phyloP scores from a whole-genome alignment of 2,888 invertebrate species.

The Trypoxylon attenuatum region DNA sequence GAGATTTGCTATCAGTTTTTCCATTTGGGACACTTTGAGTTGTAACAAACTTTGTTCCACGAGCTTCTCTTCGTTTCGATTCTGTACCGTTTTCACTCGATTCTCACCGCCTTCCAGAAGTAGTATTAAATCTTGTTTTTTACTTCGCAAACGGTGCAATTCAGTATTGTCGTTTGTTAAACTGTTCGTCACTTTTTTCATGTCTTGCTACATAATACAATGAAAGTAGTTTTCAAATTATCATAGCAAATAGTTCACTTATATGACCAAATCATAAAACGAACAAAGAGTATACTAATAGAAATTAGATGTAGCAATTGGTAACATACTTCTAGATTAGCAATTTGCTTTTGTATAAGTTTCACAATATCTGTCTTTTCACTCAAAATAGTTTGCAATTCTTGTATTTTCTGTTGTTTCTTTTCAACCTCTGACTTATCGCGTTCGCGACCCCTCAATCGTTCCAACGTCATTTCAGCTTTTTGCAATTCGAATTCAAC shows the following conservation, averaged over 20 bases:
- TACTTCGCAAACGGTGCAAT: conserved; percentile 73
- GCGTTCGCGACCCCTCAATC: conserved; percentile 55
- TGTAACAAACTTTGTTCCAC: conserved; percentile 82
- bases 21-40: conserved; percentile 81
- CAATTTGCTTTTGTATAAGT: conserved; percentile 76
- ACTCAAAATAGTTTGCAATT: conserved; percentile 73
- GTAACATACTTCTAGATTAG: conserved; percentile 75
- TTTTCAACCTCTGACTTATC: conserved; percentile 71
- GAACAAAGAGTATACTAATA: not conserved
- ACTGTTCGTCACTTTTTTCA: conserved; percentile 75
- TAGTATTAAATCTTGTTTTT: conserved; percentile 77
- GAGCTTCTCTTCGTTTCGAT: conserved; percentile 77
- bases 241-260: too few relatives aligned
- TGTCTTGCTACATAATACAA: conserved; percentile 73
- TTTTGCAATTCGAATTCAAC: conserved; percentile 63
- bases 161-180: conserved; percentile 75
- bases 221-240: too few relatives aligned
- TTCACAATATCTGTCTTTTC: conserved; percentile 74
- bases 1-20: conserved; percentile 80
- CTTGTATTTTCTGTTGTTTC: conserved; percentile 73
- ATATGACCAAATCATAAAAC: too few relatives aligned
- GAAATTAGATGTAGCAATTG: not conserved
- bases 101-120: conserved; percentile 79
- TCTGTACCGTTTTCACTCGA: conserved; percentile 74
- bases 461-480: conserved; percentile 61